Evolutionary conservation across 2,888 invertebrate species (phyloP), one percentile per base, ranked within the genome.

Genomic region (Amphipyra berbera): DNA sequence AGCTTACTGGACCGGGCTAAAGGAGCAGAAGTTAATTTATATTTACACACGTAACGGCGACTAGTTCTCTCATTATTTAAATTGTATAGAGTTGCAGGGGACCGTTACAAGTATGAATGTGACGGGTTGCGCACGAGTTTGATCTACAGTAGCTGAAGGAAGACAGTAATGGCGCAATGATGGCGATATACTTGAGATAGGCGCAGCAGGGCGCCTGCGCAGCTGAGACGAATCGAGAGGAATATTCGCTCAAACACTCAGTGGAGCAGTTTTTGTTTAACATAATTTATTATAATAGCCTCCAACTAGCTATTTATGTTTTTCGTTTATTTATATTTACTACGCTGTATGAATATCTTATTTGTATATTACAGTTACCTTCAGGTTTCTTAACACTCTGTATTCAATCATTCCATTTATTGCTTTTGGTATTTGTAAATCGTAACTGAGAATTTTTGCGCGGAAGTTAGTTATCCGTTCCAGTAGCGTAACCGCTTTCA

Each of bases 141-240:
- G 88, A 90, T 88, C 79, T 87, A 89, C 89, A 88, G 90, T 88
- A 92, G 91, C 90, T 78, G 75, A 71, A 72, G 73, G 77, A 77
- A 84, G 89, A 90, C 89, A 86, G 85, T 87, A 86, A 88, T 88
- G 85, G 86, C 77, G 88, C 87, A 87, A 88, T 91, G 89, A 91
- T 85, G 82, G 86, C 87, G 85, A 90, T 91, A 86, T 88, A 90
- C 86, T 78, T 79, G 82, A 86, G 88, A 89, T 88, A 84, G 82
- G 79, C 91, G 30, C 92, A 85, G 90, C 92, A 82, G 93, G 93
- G 83, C 58, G 83, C 82, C 83, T 61, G 68, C 69, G 76, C 72
- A 54, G 68, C 72, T 77, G 76, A 81, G 81, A 79, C 80, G 82
- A 82, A 84, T 83, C 82, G 78, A 81, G 66, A 60, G 76, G 69